Base-by-base conservation (phyloP, 23 tunicate species). In the Ciona savignyi region DNA sequence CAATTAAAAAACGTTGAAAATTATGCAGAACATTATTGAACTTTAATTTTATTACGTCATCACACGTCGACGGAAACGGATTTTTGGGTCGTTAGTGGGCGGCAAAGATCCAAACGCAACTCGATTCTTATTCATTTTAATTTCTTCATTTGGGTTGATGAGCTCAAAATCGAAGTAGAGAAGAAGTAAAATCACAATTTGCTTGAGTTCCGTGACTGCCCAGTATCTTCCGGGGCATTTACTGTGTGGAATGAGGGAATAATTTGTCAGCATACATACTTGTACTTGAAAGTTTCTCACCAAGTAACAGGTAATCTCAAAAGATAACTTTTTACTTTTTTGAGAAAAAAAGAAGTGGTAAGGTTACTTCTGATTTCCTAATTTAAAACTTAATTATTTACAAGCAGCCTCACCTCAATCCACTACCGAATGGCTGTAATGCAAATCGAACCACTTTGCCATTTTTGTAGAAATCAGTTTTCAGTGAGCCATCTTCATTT, bases 161-260 rank as follows among this genome's bases (percentile, higher is more conserved):
- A 42, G 29, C 11, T 72, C 24, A 26, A 72, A 35, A 15, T 72
- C 77, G 24, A 35, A 28, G 23, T 35, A 25, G 4, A 15, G 15
- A 48, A 72, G 64, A 49, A 72, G 35, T 3, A 72, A 23, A 42
- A 72, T 72, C 24, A 72, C 35, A 22, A 72, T 25, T 72, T 72
- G 77, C 26, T 72, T 72, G 22, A 72, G 68, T 24, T 72, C 77
- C 3, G 77, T 72, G 56, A 72, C 31, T 4, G 65, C 77, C 77
- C 77, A 72, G 24, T 28, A 72, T n/a, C 77, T 23, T 22, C 77
- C 77, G 3, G 77, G 77, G 24, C 77, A 72, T 48, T 72, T 72
- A 26, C 77, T 72, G 29, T 15, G 31, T n/a, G n/a, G n/a, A n/a
- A 15, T 11, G 31, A 72, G 56, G 20, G 15, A 49, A 49, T 49